Base-by-base conservation (phyloP, 2,113 vertebrate species). In the Eulemur rufifrons region DNA sequence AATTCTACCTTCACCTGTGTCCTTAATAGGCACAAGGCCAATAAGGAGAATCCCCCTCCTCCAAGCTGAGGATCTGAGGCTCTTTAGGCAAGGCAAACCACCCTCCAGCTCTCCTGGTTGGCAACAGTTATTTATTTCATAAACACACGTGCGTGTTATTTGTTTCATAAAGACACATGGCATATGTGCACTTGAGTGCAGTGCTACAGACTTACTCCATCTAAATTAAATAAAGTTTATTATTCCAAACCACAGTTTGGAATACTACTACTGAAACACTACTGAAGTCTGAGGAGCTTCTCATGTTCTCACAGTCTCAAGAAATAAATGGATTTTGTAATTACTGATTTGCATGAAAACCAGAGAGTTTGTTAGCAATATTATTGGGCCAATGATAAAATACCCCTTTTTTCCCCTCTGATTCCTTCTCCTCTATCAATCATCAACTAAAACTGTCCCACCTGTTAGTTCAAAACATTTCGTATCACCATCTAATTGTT, bases 341-440 rank as follows among this genome's bases (percentile, higher is more conserved):
- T 94, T 76, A 91, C 14, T 69, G 25, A 91, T 81, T 97, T 96
- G 89, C 82, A 95, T 91, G 94, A 96, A 96, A 95, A 80, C 68
- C 66, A 96, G 83, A 93, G 7, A 2, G 34, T 76, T 86, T 73
- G 50, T 94, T 94, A 95, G 37, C 64, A 95, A 64, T 94, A 89
- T 50, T n/a, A 14, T 91, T 63, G 14, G n/a, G 39, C 54, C 88
- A 97, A 83, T 21, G 96, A 89, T 47, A 96, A 92, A 95, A 93
- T 61, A 54, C 11, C 45, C 27, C 17, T 3, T 77, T 87, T 82
- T 54, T 80, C 34, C 12, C 34, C 17, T 80, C 74, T 42, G 59
- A 34, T 77, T 71, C 74, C n/a, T 90, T 94, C 45, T 92, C 32
- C 89, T 69, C 64, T 71, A 73, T 90, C 85, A 91, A 81, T 61